Evolutionary conservation across 1,140 invertebrate species (phyloP).

Genomic region (Phocides pigmalion): DNA sequence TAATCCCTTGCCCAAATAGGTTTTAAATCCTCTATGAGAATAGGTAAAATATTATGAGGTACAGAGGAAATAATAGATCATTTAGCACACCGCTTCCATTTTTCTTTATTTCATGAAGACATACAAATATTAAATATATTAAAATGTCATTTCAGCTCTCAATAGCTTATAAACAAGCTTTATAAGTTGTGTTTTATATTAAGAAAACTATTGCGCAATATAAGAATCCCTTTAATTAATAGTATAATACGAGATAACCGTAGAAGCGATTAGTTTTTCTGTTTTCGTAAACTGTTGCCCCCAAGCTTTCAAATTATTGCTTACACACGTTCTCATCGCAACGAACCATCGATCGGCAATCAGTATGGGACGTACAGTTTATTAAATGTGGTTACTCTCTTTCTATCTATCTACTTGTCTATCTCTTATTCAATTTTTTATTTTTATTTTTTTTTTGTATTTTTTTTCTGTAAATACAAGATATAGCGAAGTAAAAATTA

Average conservation of each 20-base stretch:
- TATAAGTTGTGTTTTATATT: constrained; percentile 38
- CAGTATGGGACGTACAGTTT: constrained; percentile 26
- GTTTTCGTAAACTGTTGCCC: constrained; percentile 34
- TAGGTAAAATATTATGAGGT: constrained; percentile 25
- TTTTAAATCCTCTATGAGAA: constrained; percentile 24
- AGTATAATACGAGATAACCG: constrained; percentile 7
- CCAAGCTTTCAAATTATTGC: constrained; percentile 49
- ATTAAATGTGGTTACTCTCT: constrained; percentile 13
- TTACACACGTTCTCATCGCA: constrained; percentile 30
- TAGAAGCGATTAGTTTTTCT: constrained; percentile 15
- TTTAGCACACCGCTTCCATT: constrained; percentile 64
- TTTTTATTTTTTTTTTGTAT: constrained; percentile 62
- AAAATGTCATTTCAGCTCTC: constrained; percentile 39
- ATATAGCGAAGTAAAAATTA: constrained; percentile 85
- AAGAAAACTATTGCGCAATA: constrained; percentile 30
- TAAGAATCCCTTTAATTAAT: constrained; percentile 23
- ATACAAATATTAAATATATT: constrained; percentile 44
- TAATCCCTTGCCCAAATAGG: constrained; percentile 22
- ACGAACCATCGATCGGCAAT: constrained; percentile 8
- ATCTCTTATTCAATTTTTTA: constrained; percentile 56
- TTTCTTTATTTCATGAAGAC: constrained; percentile 46
- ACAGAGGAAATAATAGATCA: constrained; percentile 42
- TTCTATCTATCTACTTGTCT: constrained; percentile 26
- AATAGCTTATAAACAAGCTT: constrained; percentile 43
- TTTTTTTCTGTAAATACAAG: constrained; percentile 81